These are phyloP conservation scores for Glaucidium brasilianum DNA, from an alignment of 2,113 vertebrate species.

Conservation along the genomic window DNA sequence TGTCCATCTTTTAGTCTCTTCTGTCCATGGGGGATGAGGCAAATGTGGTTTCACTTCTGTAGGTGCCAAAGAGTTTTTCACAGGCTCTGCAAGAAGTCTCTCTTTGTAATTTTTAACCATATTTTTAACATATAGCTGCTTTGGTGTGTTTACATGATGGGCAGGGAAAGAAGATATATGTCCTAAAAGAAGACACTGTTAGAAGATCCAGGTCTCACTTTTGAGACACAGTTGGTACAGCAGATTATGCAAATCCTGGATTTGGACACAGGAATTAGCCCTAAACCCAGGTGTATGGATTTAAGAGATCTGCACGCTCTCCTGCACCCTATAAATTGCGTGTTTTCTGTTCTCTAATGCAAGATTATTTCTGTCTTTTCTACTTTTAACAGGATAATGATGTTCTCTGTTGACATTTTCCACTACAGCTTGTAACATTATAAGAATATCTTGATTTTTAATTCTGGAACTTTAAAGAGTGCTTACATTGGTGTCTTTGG, in stretches of 20 bases:
- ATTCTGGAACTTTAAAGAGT: conserved; percentile 1
- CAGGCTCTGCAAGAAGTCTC: not conserved
- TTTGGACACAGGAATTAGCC: not conserved
- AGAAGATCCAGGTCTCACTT: not conserved
- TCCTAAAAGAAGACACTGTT: not conserved
- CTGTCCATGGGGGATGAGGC: fast-evolving
- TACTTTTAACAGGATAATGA: not conserved
- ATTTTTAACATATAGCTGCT: not conserved
- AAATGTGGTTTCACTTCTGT: not conserved
- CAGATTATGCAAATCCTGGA: not conserved
- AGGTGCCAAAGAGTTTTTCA: not conserved
- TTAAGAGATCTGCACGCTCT: not conserved
- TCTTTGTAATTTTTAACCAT: not conserved
- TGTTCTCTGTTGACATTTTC: not conserved
- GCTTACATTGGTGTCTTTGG: not conserved
- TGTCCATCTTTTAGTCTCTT: not conserved
- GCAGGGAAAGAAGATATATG: not conserved
- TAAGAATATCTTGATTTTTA: conserved; percentile 28
- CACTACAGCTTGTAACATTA: not conserved
- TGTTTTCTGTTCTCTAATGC: not conserved
- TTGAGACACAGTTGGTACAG: not conserved
- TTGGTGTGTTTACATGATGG: fast-evolving
- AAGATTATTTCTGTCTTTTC: not conserved
- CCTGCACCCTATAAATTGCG: not conserved
- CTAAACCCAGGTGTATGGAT: not conserved